These are phyloP conservation scores for Drosophila mayaguana DNA, from an alignment of 2,888 invertebrate genomes.

Conservation along the genomic window DNA sequence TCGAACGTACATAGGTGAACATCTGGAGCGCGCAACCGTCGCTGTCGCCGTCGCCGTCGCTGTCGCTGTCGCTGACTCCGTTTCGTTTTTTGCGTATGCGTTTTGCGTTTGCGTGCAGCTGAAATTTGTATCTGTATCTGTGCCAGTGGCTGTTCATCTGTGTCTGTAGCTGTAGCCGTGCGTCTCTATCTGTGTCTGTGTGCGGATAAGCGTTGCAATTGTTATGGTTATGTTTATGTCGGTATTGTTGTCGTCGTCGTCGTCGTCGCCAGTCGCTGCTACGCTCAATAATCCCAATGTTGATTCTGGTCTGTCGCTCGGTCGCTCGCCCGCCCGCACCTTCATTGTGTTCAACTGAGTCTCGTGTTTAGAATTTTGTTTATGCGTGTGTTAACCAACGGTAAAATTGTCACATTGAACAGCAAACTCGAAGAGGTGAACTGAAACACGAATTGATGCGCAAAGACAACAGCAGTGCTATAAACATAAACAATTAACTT, in stretches of 20 bases:
- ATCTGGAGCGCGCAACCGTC: slow-evolving; percentile 76
- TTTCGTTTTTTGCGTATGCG: slow-evolving; percentile 43
- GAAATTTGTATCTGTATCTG: slow-evolving; percentile 21
- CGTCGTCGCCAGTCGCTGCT: slow-evolving; percentile 38
- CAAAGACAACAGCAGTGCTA: slow-evolving; percentile 8
- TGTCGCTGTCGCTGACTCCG: slow-evolving; percentile 45
- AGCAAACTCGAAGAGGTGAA: slow-evolving; percentile 17
- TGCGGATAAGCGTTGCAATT: slow-evolving; percentile 65
- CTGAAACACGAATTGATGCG: slow-evolving; percentile 26
- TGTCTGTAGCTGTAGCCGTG: slow-evolving; percentile 22
- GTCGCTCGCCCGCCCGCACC: slow-evolving; percentile 47
- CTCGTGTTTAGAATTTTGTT: slow-evolving; percentile 65
- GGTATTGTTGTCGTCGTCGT: slow-evolving; percentile 43
- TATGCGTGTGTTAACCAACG: slow-evolving; percentile 48
- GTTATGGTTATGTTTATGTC: slow-evolving; percentile 68
- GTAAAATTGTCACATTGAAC: slow-evolving; percentile 56
- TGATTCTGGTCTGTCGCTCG: slow-evolving; percentile 63
- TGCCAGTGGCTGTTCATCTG: slow-evolving; percentile 21
- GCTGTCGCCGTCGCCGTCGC: slow-evolving; percentile 45
- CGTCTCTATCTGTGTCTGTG: slow-evolving; percentile 27
- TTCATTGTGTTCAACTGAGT: slow-evolving; percentile 54
- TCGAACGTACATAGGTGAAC: slow-evolving; percentile 85
- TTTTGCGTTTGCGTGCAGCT: slow-evolving; percentile 50
- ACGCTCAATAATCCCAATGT: slow-evolving; percentile 66
- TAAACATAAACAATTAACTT: not conserved